A percentile compares a stretch with the other conserved stretches of the same genome.
Conservation (phyloP, 1,140 invertebrate genomes). For the Oryctes rhinoceros region DNA sequence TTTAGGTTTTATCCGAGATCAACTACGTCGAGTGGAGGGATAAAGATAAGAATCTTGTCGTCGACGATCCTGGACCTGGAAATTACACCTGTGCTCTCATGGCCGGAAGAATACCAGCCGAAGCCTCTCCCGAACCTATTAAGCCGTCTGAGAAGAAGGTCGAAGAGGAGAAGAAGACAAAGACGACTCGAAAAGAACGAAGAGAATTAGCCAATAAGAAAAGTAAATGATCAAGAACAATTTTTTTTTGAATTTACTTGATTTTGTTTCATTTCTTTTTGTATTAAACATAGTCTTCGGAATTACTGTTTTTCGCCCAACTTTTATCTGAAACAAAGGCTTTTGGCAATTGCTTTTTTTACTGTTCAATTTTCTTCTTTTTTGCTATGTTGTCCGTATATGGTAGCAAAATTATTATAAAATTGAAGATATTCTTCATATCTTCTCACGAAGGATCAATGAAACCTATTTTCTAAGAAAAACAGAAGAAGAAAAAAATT, state of each 20-base stretch:
- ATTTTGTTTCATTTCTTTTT: too few relatives aligned
- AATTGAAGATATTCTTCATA: too few relatives aligned
- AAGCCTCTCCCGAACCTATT: constrained; percentile 1
- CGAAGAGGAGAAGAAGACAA: constrained; percentile 5
- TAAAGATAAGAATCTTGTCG: constrained; percentile 64
- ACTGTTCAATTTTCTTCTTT: too few relatives aligned
- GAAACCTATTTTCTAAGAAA: too few relatives aligned
- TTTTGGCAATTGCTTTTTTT: too few relatives aligned
- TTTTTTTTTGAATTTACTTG: too few relatives aligned
- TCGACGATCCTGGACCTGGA: constrained; percentile 66
- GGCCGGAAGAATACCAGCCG: constrained; percentile 56
- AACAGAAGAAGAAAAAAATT: not conserved
- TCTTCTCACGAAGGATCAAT: not conserved
- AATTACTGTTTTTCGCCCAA: too few relatives aligned
- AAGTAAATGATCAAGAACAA: not conserved
- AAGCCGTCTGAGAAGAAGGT: constrained; percentile 9
- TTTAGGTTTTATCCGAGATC: constrained; percentile 62
- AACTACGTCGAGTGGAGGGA: constrained; percentile 66
- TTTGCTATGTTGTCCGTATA: too few relatives aligned
- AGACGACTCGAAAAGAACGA: not conserved
- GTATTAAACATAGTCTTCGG: not conserved
- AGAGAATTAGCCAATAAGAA: constrained; percentile 4
- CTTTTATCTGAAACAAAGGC: too few relatives aligned
- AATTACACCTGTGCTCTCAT: constrained; percentile 71
- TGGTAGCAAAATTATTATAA: too few relatives aligned